phyloP scores from a whole-genome alignment of 2,797 vertebrate genomes.

The Eospalax fontanierii region DNA sequence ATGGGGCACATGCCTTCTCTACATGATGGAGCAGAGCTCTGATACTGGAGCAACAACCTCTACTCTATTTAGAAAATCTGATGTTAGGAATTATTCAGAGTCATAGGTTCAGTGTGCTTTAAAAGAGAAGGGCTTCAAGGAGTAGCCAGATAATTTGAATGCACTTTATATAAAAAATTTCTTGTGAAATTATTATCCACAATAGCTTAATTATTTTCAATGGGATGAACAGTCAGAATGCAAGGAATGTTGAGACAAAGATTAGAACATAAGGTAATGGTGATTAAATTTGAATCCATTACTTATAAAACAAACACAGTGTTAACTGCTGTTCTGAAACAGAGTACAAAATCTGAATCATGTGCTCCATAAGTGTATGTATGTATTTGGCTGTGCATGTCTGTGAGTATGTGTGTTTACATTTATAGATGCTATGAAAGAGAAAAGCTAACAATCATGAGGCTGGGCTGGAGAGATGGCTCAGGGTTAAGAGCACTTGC shows the following conservation, averaged over 20 bases:
- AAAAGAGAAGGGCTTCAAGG: not conserved
- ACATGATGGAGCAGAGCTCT: not conserved
- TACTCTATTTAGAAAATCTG: not conserved
- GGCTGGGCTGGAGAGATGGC: too few species aligned
- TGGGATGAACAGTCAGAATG: not conserved
- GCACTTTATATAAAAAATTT: not conserved
- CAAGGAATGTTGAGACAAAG: not conserved
- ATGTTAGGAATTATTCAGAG: not conserved
- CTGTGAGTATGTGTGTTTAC: too few species aligned
- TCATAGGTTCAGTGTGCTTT: not conserved
- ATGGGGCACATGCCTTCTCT: not conserved
- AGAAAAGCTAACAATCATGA: too few species aligned
- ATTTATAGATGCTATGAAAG: too few species aligned
- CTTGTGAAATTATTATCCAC: not conserved
- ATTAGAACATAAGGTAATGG: slow-evolving; percentile 4
- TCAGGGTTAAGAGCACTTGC: too few species aligned
- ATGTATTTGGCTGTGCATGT: too few species aligned
- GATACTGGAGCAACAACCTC: not conserved
- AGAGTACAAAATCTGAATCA: not conserved
- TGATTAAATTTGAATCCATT: not conserved
- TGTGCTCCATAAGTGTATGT: not conserved
- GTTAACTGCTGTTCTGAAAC: not conserved
- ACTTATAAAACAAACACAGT: not conserved
- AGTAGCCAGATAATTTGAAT: not conserved
- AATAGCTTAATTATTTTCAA: not conserved